These are phyloP conservation scores for Apodemus speciosus DNA, from an alignment of 2,113 vertebrate species.

Conservation along the genomic window DNA sequence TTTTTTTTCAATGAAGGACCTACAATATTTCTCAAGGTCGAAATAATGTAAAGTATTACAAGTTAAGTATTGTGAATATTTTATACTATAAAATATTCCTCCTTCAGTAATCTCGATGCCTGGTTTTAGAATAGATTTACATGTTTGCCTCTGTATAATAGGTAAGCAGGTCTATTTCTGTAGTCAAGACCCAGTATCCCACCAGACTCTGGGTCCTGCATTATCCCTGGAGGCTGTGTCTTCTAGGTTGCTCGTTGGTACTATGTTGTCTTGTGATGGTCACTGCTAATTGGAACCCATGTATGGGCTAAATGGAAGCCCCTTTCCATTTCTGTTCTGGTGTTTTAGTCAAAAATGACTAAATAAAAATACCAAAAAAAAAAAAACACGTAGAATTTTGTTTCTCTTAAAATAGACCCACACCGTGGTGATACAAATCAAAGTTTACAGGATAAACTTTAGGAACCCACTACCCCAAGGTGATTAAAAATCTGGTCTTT, in stretches of 20 bases:
- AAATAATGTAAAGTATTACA: not conserved
- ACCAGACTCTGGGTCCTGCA: fast-evolving
- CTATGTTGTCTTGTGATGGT: not conserved
- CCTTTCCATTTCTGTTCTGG: not conserved
- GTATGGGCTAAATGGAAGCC: not conserved
- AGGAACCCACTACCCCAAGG: not conserved
- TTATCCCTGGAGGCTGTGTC: fast-evolving
- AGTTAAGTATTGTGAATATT: not conserved
- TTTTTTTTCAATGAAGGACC: not conserved
- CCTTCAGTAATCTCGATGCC: not conserved
- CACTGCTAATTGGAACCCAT: not conserved
- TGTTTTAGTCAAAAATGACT: not conserved
- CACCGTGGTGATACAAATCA: not conserved
- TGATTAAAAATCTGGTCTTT: not conserved
- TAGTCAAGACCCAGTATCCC: not conserved
- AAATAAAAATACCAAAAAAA: conserved; percentile 6
- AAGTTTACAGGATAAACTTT: conserved; percentile 21
- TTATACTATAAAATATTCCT: not conserved
- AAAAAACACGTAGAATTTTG: not conserved
- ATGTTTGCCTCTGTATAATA: not conserved
- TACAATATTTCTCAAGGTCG: not conserved
- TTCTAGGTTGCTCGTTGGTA: not conserved
- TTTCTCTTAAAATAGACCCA: not conserved
- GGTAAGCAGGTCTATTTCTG: not conserved
- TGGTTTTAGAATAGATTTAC: not conserved